phyloP scores from a whole-genome alignment of 53 echinoderm and acorn worm genomes.

The Echinometra lucunter region DNA sequence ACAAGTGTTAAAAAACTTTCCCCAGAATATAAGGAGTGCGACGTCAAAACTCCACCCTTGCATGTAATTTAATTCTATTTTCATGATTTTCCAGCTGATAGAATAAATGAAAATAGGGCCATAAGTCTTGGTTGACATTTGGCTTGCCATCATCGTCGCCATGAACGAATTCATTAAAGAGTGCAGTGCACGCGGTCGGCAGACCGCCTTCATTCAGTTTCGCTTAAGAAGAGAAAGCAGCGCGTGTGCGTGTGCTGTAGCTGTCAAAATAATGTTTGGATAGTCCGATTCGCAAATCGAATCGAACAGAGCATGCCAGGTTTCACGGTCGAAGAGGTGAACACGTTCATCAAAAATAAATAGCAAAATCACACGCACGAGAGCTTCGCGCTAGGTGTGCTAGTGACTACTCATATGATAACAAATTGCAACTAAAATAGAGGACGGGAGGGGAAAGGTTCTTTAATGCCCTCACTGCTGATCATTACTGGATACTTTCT shows the following conservation, averaged over 20 bases:
- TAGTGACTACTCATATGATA: slow-evolving; percentile 12
- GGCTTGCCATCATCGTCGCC: not conserved
- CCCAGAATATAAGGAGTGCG: not conserved
- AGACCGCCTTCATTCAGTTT: not conserved
- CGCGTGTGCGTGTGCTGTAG: not conserved
- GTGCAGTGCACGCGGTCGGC: not conserved
- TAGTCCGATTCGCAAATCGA: slow-evolving; percentile 17
- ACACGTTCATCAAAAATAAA: slow-evolving; percentile 32
- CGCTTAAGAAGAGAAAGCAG: not conserved
- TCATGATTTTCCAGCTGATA: slow-evolving; percentile 16
- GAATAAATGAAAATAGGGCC: slow-evolving; percentile 3
- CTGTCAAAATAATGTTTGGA: slow-evolving; percentile 19
- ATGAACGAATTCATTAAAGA: not conserved
- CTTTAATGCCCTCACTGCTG: not conserved
- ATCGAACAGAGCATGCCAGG: not conserved
- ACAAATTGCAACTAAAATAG: not conserved
- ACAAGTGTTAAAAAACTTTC: not conserved
- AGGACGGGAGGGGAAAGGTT: not conserved
- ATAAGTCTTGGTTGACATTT: not conserved
- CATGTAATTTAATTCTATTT: slow-evolving; percentile 32
- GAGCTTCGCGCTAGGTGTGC: not conserved
- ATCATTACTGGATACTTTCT: not conserved
- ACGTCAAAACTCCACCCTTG: not conserved
- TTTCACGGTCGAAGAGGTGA: not conserved
- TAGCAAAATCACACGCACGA: slow-evolving; percentile 3